Evolutionary conservation across 1,140 invertebrate genomes (phyloP).

Genomic region (Heliconius hewitsoni): DNA sequence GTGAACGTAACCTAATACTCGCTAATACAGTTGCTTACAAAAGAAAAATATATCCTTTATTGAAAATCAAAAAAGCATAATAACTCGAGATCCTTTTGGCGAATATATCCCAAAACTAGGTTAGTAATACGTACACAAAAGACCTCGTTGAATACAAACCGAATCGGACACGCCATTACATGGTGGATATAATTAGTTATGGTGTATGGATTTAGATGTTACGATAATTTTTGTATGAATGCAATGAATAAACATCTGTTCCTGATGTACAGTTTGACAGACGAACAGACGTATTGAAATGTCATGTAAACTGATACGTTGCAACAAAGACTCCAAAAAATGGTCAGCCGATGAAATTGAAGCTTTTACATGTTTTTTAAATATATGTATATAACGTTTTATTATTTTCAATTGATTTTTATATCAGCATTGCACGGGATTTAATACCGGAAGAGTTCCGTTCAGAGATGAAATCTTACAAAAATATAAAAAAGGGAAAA

Average conservation of each 20-base stretch:
- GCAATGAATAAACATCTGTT: constrained; percentile 73
- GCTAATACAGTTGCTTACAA: constrained; percentile 67
- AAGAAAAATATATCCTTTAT: constrained; percentile 73
- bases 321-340: constrained; percentile 68
- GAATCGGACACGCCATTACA: constrained; percentile 69
- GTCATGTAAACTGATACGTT: constrained; percentile 75
- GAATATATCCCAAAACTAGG: constrained; percentile 71
- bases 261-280: constrained; percentile 69
- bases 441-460: background rate
- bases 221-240: constrained; percentile 76
- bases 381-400: background rate
- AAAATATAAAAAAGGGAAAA: background rate
- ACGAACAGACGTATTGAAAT: constrained; percentile 67
- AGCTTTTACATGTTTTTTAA: constrained; percentile 1
- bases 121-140: constrained; percentile 76
- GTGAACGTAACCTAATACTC: constrained; percentile 55
- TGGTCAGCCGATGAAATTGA: constrained; percentile 57
- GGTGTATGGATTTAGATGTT: constrained; percentile 79
- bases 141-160: constrained; percentile 57
- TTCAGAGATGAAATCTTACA: background rate
- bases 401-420: background rate
- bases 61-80: constrained; percentile 74
- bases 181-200: constrained; percentile 80
- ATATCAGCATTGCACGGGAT: background rate
- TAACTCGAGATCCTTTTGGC: constrained; percentile 67